Base-by-base conservation (phyloP, 2,797 vertebrate species). In the Lerista edwardsae region DNA sequence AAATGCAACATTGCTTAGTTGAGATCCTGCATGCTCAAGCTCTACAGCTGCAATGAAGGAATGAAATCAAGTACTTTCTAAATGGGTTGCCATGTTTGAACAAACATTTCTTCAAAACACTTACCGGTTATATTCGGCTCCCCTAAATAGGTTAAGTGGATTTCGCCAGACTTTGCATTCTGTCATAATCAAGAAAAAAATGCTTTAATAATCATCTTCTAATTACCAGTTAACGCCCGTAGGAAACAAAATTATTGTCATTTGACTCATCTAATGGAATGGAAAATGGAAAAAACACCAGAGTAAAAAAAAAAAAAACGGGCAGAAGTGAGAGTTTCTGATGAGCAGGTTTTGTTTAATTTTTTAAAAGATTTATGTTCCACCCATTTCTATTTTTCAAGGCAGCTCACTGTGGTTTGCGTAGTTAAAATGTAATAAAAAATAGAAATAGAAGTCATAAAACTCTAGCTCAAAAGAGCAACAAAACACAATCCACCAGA, bases 141-240 rank as follows among this genome's bases (percentile, higher is more conserved):
- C 98, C 92, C 98, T 96, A 94, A 99, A 99, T 87, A 99, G 96
- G 96, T 99, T 99, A 93, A 99, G 96, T 75, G 98, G 98, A 96
- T 99, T 99, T 96, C 98, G 96, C 98, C 98, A 99, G 39, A 99
- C 98, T 97, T 99, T 99, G 97, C 98, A 99, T 95, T 99, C 98
- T 99, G 96, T 90, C 93, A 96, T 79, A 93, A 94, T 80, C 87
- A 34, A 90, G 91, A 92, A 95, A 88, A 89, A 92, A 86, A 93
- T 71, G 89, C 11, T 62, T 67, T 84, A 93, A 90, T 88, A 87
- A 88, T 86, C 75, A 89, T 85, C 69, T 41, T 68, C 86, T 94
- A 79, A 93, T 80, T 83, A 90, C 27, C 84, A 69, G 11, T 83
- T 85, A 89, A 91, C 77, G 25, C 23, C 67, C 21, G 88, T 19